Evolutionary conservation across 1,140 invertebrate genomes (phyloP).

Genomic region (Triops longicaudatus): DNA sequence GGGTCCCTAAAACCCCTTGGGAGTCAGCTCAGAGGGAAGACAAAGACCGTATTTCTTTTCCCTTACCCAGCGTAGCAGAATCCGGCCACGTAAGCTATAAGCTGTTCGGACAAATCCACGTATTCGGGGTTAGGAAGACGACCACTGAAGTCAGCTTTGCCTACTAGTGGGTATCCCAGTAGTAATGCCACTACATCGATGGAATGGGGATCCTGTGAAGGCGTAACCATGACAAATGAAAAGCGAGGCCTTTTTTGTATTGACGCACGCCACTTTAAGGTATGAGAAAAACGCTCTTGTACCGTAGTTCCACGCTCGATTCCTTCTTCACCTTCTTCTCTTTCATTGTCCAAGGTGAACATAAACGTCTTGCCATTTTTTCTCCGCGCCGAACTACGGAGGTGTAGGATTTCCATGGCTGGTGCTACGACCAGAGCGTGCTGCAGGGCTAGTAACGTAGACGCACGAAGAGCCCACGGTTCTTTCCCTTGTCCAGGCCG

Average conservation of each 20-base stretch:
- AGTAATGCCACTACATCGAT: background rate
- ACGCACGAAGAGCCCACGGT: background rate
- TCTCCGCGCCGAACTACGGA: conserved; percentile 38
- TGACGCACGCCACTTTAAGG: background rate
- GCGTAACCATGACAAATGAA: conserved; percentile 15
- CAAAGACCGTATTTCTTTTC: no score
- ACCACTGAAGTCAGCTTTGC: background rate
- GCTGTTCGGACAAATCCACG: conserved; percentile 20
- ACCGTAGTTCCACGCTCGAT: background rate
- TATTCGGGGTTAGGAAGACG: conserved; percentile 11
- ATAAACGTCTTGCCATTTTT: conserved; percentile 20
- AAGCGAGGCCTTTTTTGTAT: background rate
- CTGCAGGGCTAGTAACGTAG: conserved; percentile 41
- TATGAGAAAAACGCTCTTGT: conserved; percentile 19
- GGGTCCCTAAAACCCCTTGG: conserved; percentile 16
- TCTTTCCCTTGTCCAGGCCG: conserved; percentile 17
- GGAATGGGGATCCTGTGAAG: background rate
- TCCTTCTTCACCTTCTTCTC: background rate
- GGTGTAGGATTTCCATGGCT: conserved; percentile 45
- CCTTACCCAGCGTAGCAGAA: conserved; percentile 25
- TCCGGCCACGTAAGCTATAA: conserved; percentile 25
- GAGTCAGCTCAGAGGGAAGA: conserved; percentile 16
- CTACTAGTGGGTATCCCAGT: background rate
- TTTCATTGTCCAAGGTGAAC: conserved; percentile 15
- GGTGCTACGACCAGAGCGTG: conserved; percentile 49